Evolutionary conservation across 1,140 invertebrate species (phyloP).

Genomic region (Nebria ingens): DNA sequence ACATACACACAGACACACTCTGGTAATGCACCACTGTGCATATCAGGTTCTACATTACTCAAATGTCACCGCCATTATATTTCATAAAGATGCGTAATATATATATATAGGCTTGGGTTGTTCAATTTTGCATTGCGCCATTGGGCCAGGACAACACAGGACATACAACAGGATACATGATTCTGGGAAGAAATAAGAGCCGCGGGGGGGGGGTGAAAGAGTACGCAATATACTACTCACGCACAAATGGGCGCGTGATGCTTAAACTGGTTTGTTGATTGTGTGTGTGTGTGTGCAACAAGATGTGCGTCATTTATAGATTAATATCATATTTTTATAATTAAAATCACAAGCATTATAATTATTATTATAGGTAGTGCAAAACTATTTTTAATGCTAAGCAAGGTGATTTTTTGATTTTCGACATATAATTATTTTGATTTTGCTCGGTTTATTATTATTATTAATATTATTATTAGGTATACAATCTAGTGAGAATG

Average conservation of each 20-base stretch:
- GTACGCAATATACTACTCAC: no score
- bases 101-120: not conserved
- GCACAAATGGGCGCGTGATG: no score
- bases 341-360: not conserved
- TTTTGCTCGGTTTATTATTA: no score
- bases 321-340: not conserved
- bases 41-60: slow-evolving; percentile 4
- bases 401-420: not conserved
- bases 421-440: no score
- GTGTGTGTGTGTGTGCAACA: not conserved
- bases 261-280: not conserved
- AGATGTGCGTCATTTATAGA: not conserved
- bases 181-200: no score
- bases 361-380: no score
- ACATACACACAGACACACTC: not conserved
- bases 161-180: no score
- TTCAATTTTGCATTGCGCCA: no score
- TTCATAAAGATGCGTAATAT: slow-evolving; percentile 8
- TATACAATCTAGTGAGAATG: no score
- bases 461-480: no score
- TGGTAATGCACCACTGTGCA: slow-evolving; percentile 3
- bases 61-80: slow-evolving; percentile 7
- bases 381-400: not conserved
- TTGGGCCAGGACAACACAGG: no score
- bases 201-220: no score